Base-by-base conservation (phyloP, 2,113 vertebrate genomes). In the Cathartes aura region DNA sequence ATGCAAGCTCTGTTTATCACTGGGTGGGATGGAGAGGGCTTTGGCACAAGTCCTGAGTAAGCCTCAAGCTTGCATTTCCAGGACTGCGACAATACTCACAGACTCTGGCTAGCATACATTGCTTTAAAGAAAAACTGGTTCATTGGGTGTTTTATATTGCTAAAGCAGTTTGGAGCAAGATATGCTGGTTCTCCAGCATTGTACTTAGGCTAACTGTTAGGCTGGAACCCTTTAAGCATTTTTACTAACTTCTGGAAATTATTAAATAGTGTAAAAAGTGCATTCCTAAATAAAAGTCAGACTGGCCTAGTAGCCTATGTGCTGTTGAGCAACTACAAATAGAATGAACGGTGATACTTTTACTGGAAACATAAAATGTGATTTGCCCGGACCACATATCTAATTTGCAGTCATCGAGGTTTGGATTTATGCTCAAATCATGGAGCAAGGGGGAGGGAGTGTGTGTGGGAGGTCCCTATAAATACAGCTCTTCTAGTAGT, bases 321-420 rank as follows among this genome's bases (percentile, higher is more conserved):
- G 81, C 58, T 91, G 53, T 60, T 97, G 89, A 89, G 87, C 83
- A 87, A 66, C 84, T 91, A 38, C 76, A 82, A 12, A 16, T 38
- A 11, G 81, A 94, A 91, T 82, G 62, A 95, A 79, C n/a, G 6
- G 87, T 82, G 93, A 95, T 97, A 89, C 91, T 95, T 97, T 90
- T 96, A 94, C 58, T 70, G 71, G 29, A 43, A 82, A 81, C 87
- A 79, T 92, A 95, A 96, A 93, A 71, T 72, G 67, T 70, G 70
- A 30, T 91, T 87, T 94, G 55, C 40, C 42, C 78, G 63, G 68
- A 58, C 71, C 74, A 82, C 82, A 17, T 90, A 70, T 93, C 50
- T 87, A 92, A 79, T 92, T 90, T 91, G 82, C 56, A 90, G 93
- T 83, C 83, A 40, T 63, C 48, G 26, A 8, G 10, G 34, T 87